phyloP scores from a whole-genome alignment of 2,888 invertebrate genomes.

The Bunonema sp. region DNA sequence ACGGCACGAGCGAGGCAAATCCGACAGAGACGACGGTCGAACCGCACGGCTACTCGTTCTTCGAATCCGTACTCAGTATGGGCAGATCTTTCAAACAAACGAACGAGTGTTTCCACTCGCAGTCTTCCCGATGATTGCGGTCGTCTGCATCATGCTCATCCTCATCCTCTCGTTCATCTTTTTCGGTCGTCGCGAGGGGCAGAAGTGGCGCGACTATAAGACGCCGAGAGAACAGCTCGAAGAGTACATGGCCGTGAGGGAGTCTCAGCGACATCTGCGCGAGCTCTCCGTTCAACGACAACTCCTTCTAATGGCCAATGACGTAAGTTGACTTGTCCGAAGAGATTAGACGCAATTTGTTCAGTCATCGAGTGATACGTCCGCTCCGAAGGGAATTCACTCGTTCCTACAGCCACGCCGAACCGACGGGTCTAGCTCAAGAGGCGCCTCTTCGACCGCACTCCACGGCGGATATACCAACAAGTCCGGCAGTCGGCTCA shows the following conservation, averaged over 20 bases:
- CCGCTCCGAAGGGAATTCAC: no score
- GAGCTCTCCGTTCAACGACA: conserved; percentile 41
- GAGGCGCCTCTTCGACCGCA: conserved; percentile 7
- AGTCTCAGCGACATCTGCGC: conserved; percentile 36
- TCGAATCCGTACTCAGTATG: conserved; percentile 26
- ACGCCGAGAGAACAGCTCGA: conserved; percentile 42
- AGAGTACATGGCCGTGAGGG: conserved; percentile 37
- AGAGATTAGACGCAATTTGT: background rate
- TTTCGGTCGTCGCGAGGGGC: conserved; percentile 43
- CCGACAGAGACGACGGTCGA: background rate
- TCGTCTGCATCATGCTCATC: conserved; percentile 29
- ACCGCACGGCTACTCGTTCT: conserved; percentile 15
- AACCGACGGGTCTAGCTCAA: no score
- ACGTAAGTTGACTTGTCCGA: conserved; percentile 5
- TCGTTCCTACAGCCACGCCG: conserved; percentile 22
- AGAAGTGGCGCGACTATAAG: conserved; percentile 44
- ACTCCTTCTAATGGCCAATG: conserved; percentile 28
- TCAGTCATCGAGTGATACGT: no score
- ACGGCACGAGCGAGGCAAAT: no score
- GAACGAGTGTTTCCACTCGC: conserved; percentile 14
- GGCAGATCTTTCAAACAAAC: conserved; percentile 6
- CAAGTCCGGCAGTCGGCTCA: conserved; percentile 16
- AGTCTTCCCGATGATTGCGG: conserved; percentile 23
- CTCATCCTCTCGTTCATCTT: conserved; percentile 34
- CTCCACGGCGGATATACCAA: conserved; percentile 4